Evolutionary conservation across 2,888 invertebrate species (phyloP), one percentile per base, ranked within the genome.

Genomic region (Synergus itoensis): DNA sequence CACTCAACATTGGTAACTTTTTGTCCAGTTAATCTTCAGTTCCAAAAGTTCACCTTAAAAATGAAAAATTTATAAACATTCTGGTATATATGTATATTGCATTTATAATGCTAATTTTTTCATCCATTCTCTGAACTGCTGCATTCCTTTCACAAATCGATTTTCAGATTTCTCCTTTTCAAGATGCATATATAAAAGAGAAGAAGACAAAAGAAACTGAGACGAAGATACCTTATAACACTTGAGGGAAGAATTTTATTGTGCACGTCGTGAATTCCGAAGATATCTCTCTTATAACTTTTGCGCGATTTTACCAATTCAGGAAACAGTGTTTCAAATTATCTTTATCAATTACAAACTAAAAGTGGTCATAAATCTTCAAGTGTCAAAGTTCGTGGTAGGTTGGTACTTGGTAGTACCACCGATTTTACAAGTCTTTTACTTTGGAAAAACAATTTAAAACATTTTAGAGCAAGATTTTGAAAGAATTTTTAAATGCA

Each of bases 291-390:
- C 48, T 45, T 48, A 1, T 4, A 69, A 69, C 69, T 69, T 69
- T 45, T 14, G 7, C 14, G 21, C 28, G 28, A 45, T 69, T 69
- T 45, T 69, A 48, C 1, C 48, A 69, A 18, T 48, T 21, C 14
- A 18, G 12, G 8, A 1, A 48, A 43, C 8, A 12, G 14, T 48
- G 48, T n/a, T 28, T 8, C 9, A 36, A 69, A 43, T 14, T 69
- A 48, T 69, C 28, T 28, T 69, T 69, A 69, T 69, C 45, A 45
- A 69, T 21, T 48, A 28, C 48, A 48, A 69, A 69, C 48, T 69
- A 48, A 45, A 69, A 48, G 48, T 69, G 14, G 3, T 28, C 9
- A 45, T 69, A 28, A 16, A 45, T 45, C 45, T 48, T 14, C 28
- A 69, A 48, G 16, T 48, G n/a, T 69, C 21, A 21, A 28, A 67